Conservation (phyloP, 1,140 invertebrate species). For the Ylistrum balloti region DNA sequence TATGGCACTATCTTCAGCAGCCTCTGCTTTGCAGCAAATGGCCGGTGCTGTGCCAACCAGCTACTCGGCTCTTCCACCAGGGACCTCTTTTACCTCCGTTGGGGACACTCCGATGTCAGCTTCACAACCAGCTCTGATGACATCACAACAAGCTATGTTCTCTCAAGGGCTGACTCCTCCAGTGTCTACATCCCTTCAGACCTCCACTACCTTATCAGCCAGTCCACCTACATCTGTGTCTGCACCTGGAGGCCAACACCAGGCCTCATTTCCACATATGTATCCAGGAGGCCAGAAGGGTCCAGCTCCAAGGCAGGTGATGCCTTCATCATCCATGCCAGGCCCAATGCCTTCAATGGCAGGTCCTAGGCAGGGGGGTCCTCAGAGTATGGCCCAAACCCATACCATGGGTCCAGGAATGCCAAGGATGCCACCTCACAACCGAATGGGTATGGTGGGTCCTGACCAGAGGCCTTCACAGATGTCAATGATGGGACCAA, state of each 20-base stretch:
- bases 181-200: background rate
- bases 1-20: background rate
- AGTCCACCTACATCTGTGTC: background rate
- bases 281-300: background rate
- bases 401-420: background rate
- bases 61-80: background rate
- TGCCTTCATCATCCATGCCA: background rate
- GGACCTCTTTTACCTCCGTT: background rate
- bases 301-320: background rate
- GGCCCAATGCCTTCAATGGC: background rate
- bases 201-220: background rate
- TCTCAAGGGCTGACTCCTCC: background rate
- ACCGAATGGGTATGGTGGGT: conserved; percentile 15
- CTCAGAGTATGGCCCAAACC: background rate
- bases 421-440: background rate
- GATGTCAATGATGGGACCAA: conserved; percentile 1
- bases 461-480: background rate
- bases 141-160: background rate
- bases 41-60: background rate
- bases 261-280: background rate
- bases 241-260: background rate
- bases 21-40: background rate
- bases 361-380: background rate
- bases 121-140: background rate
- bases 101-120: background rate